Conservation (phyloP, 2,888 invertebrate genomes). For the Nymphalis polychloros region DNA sequence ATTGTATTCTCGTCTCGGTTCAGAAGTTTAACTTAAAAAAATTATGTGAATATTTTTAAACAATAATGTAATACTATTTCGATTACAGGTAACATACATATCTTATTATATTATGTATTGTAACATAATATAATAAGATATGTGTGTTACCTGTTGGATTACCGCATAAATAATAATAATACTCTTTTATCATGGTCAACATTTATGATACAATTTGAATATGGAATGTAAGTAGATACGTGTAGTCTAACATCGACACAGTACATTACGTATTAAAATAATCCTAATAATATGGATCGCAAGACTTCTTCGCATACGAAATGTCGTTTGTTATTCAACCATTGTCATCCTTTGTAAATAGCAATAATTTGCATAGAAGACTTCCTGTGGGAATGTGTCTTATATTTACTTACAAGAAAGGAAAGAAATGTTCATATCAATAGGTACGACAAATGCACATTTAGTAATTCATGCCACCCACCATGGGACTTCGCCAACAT, state of each 20-base stretch:
- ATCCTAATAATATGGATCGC: conserved; percentile 3
- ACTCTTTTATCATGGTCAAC: too few relatives aligned
- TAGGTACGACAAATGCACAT: conserved; percentile 18
- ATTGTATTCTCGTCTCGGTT: too few relatives aligned
- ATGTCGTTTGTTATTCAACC: conserved; percentile 28
- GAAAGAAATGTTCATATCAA: conserved; percentile 31
- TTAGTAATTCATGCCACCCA: conserved; percentile 25
- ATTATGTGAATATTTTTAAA: too few relatives aligned
- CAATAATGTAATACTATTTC: too few relatives aligned
- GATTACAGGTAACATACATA: too few relatives aligned
- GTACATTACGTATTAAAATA: conserved; percentile 1
- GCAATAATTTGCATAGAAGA: conserved; percentile 33
- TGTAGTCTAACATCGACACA: neutral
- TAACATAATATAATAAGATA: too few relatives aligned
- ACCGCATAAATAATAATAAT: too few relatives aligned
- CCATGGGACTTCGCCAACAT: conserved; percentile 7
- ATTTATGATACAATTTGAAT: too few relatives aligned
- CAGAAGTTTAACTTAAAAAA: too few relatives aligned
- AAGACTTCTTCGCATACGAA: conserved; percentile 18
- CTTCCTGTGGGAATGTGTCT: conserved; percentile 34
- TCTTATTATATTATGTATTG: too few relatives aligned
- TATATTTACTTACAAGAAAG: conserved; percentile 21
- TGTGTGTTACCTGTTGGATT: too few relatives aligned
- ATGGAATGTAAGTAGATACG: too few relatives aligned
- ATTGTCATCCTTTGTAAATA: conserved; percentile 27